Base-by-base conservation (phyloP, 2,888 invertebrate genomes). In the Sycophila texana region DNA sequence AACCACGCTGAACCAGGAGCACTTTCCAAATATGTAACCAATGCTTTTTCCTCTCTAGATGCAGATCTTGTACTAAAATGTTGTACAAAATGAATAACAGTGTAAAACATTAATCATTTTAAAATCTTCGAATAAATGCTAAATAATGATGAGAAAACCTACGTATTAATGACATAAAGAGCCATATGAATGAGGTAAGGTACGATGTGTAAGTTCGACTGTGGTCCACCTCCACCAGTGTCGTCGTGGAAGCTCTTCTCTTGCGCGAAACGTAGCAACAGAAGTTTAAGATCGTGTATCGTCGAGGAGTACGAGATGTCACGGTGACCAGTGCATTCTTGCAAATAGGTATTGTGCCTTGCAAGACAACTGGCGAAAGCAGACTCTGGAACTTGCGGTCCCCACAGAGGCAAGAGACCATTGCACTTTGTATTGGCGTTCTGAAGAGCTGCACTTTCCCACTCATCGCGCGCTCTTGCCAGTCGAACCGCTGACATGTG, bases 381-480 rank as follows among this genome's bases (percentile, higher is more conserved):
- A 0, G 97, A 96, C 89, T 98, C 98, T 0, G 97, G 95, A 7
- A 98, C 97, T 86, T 96, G 95, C 7, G 98, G 98, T 0, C 99
- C 99, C 98, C 99, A 99, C 67, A 99, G 92, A 0, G 99, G 99
- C 84, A 99, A 92, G 82, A 99, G 91, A 0, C 99, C 99, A 91
- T 99, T 99, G 91, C 99, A 99, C 83, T 96, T 96, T 0, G 99
- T 99, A 88, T 99, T 99, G 1, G 98, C 98, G 91, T 99, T 99
- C 91, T 99, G 99, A 60, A 99, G 92, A 5, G 98, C 97, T 0
- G 99, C 99, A 81, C 98, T 97, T 89, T 99, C 99, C 99, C 99
- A 99, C 91, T 99, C 99, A 86, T 99, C 98, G 78, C 99, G 93
- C 22, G 92, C 88, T 4, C 86, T 86, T 1, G 89, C 93, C 71